phyloP scores from a whole-genome alignment of 2,113 vertebrate species.

The Plecotus auritus region DNA sequence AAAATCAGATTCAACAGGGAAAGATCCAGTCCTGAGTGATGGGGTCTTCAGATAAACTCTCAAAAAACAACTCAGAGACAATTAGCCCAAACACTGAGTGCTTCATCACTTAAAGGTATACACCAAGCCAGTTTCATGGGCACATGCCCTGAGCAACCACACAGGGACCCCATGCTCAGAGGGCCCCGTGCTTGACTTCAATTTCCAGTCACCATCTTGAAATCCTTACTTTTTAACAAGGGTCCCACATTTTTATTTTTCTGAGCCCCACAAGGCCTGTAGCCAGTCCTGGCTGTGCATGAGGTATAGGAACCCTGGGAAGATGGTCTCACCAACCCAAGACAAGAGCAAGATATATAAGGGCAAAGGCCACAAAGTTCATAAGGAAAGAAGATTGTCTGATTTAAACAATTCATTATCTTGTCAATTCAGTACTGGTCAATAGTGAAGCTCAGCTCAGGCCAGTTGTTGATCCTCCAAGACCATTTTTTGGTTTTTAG shows the following conservation, averaged over 20 bases:
- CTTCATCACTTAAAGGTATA: not conserved
- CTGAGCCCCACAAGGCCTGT: not conserved
- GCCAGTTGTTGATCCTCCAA: not conserved
- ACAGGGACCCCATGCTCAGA: not conserved
- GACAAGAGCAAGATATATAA: not conserved
- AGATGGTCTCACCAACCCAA: not conserved
- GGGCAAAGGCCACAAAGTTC: not conserved
- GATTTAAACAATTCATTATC: not conserved
- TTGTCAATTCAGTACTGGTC: not conserved
- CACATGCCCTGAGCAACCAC: not conserved
- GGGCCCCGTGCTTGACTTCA: rapidly evolving
- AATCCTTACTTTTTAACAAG: not conserved
- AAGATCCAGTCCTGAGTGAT: not conserved
- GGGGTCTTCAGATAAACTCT: not conserved
- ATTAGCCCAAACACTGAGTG: not conserved
- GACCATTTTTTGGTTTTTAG: not conserved
- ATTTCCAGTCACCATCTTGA: not conserved
- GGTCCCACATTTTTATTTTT: not conserved
- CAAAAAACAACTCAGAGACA: not conserved
- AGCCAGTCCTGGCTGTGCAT: not conserved
- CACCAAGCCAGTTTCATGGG: not conserved
- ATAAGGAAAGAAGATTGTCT: not conserved
- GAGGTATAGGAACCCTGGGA: not conserved
- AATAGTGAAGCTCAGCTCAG: not conserved
- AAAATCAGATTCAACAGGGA: not conserved